These are phyloP conservation scores for Scartelaos histophorus DNA, from an alignment of 2,113 vertebrate species.

Conservation along the genomic window DNA sequence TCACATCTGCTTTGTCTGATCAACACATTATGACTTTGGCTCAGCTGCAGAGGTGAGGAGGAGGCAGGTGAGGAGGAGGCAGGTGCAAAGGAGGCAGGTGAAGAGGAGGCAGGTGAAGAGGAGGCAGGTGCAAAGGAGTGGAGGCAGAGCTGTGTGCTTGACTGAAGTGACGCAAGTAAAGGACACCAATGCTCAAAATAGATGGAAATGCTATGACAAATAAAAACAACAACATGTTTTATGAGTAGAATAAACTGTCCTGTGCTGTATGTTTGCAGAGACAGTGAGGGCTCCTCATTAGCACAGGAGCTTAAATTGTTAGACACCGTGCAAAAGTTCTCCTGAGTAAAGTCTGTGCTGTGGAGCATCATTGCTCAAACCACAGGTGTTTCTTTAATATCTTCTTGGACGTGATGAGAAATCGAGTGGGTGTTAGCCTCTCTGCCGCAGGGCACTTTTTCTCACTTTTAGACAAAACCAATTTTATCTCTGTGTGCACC, in stretches of 20 bases:
- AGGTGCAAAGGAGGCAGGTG: slow-evolving; percentile 2
- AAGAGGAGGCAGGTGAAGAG: no score
- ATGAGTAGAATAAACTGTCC: background rate
- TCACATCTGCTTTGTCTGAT: slow-evolving; percentile 66
- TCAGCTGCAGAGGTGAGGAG: slow-evolving; percentile 47
- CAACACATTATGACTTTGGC: slow-evolving; percentile 72
- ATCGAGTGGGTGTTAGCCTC: slow-evolving; percentile 34
- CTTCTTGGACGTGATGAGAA: slow-evolving; percentile 66
- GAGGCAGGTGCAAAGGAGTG: background rate
- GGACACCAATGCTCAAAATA: background rate
- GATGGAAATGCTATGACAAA: background rate
- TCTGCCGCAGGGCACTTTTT: slow-evolving; percentile 46
- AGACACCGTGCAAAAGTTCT: slow-evolving; percentile 13
- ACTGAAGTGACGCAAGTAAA: no score
- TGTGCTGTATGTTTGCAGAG: background rate
- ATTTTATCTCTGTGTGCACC: slow-evolving; percentile 65
- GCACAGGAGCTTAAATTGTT: background rate
- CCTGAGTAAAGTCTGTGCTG: slow-evolving; percentile 23
- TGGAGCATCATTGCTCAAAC: slow-evolving; percentile 71
- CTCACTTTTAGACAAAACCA: slow-evolving; percentile 65
- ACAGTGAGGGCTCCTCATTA: background rate
- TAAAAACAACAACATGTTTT: background rate
- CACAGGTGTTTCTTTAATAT: slow-evolving; percentile 80
- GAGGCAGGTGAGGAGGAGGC: background rate
- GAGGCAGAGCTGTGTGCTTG: slow-evolving; percentile 1